Evolutionary conservation across 2,113 vertebrate genomes (phyloP), one percentile per base, ranked within the genome.

Genomic region (Notarius quadriscutis): DNA sequence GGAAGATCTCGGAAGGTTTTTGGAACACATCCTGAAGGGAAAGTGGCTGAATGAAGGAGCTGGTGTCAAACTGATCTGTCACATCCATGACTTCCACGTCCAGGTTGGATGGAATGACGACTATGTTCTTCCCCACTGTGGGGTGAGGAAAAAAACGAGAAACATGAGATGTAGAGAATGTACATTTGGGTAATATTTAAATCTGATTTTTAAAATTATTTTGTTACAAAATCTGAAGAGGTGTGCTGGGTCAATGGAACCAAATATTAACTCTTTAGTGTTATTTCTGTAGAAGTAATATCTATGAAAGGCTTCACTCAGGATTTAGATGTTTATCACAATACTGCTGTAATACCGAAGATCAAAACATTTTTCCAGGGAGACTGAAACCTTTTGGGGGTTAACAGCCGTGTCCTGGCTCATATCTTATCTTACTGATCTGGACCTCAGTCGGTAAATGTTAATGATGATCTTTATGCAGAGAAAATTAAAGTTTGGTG

Each of bases 81-180:
- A 97, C 89, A 75, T 97, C 97, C 91, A 96, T 93, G 67, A 97
- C 95, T 93, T 97, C 97, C 7, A 97, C 93, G 60, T 97, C 97
- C 90, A 97, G 92, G 91, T 94, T 95, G 74, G 96, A 96, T 30
- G 95, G 95, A 89, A 97, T 95, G 78, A 90, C 93, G 78, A 97
- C 91, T 67, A 96, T 91, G 14, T 95, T 93, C 83, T 95, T 96
- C 82, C 90, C 93, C 88, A 95, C 97, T 97, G 41, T 41, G 93
- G 77, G 93, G 93, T 88, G 75, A 9, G 65, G 83, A 78, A 89
- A 30, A 84, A 2, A 69, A 30, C 18, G 65, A 71, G 65, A n/a
- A 0, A 80, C 2, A 58, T 65, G 7, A 2, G 79, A 12, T 30
- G 51, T 27, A 30, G n/a, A 57, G 53, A 57, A 79, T 15, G 34